Evolutionary conservation across 2,797 vertebrate species (phyloP).

Genomic region (Octomys mimax): DNA sequence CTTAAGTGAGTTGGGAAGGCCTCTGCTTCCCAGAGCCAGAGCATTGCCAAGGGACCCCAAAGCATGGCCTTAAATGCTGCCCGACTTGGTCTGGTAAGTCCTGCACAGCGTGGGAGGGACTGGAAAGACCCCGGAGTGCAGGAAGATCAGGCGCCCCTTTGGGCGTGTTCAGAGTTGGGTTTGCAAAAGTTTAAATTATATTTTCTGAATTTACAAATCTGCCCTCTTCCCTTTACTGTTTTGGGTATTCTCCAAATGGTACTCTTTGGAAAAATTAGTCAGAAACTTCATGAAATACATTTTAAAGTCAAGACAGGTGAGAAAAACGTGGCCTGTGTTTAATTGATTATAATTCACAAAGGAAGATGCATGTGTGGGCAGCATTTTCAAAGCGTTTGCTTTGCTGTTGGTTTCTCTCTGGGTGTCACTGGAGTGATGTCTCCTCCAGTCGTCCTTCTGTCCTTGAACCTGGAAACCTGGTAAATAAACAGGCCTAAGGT

Average conservation of each 20-base stretch:
- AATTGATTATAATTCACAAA: slow-evolving; percentile 4
- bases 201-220: slow-evolving; percentile 38
- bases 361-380: not conserved
- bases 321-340: slow-evolving; percentile 42
- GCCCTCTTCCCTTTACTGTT: not conserved
- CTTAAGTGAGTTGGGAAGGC: not conserved
- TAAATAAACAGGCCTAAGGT: slow-evolving; percentile 58
- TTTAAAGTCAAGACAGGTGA: not conserved
- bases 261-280: not conserved
- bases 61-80: not conserved
- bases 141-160: not conserved
- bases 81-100: not conserved
- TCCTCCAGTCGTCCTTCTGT: slow-evolving; percentile 38
- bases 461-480: slow-evolving; percentile 15
- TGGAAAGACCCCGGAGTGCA: not conserved
- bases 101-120: not conserved
- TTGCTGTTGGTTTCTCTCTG: slow-evolving; percentile 62
- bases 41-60: not conserved
- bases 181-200: not conserved
- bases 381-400: slow-evolving; percentile 31
- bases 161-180: not conserved
- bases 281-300: slow-evolving; percentile 18
- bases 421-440: slow-evolving; percentile 64
- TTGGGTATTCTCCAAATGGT: slow-evolving; percentile 43
- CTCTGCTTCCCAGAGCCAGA: not conserved